phyloP scores from a whole-genome alignment of 1,140 invertebrate species.

The Arion vulgaris region DNA sequence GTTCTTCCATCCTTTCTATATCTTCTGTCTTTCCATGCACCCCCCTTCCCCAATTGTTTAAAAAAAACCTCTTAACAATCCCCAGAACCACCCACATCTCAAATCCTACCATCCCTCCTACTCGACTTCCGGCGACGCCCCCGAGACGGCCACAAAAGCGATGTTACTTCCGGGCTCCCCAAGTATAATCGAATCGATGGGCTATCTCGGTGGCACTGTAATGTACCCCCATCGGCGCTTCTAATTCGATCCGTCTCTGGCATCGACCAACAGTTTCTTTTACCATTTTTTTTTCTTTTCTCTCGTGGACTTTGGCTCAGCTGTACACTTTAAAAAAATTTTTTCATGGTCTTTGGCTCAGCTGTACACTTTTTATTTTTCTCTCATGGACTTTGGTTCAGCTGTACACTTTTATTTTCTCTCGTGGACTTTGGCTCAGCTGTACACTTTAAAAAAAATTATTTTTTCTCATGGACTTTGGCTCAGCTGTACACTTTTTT shows the following conservation, averaged over 20 bases:
- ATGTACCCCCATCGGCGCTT: constrained; percentile 1
- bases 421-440: neutral
- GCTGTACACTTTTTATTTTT: too few species aligned
- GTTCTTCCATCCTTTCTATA: too few species aligned
- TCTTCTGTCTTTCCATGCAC: too few species aligned
- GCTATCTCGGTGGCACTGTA: neutral
- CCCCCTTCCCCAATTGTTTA: too few species aligned
- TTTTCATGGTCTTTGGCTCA: too few species aligned
- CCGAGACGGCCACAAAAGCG: neutral
- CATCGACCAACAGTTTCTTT: neutral
- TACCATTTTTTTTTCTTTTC: neutral
- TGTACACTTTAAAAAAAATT: too few species aligned
- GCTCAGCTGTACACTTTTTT: too few species aligned
- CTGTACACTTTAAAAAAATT: too few species aligned
- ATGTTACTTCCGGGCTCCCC: neutral
- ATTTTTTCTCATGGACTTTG: too few species aligned
- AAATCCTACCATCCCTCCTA: neutral
- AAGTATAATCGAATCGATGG: constrained; percentile 13
- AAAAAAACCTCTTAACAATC: too few species aligned
- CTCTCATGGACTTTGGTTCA: too few species aligned
- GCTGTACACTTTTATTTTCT: neutral
- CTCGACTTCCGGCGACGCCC: neutral
- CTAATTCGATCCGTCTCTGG: neutral
- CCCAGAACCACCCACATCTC: neutral
- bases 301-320: neutral